Evolutionary conservation across 2,797 vertebrate species (phyloP).

Genomic region (Crenichthys baileyi): DNA sequence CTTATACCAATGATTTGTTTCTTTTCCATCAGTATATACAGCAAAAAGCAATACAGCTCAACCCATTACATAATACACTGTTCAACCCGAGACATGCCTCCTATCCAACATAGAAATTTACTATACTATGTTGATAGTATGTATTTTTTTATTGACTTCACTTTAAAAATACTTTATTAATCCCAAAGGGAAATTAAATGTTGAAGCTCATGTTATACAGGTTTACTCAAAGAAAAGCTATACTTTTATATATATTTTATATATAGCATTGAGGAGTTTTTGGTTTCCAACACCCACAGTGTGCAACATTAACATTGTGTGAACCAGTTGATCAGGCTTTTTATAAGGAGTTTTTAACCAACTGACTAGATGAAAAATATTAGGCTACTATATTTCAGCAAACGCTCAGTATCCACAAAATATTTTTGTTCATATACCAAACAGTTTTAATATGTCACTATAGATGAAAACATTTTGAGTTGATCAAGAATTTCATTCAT

Average conservation of each 20-base stretch:
- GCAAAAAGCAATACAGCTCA: background rate
- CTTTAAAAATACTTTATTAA: no score
- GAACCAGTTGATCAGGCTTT: background rate
- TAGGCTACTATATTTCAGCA: background rate
- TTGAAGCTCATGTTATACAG: no score
- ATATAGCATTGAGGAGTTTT: background rate
- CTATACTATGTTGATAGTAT: background rate
- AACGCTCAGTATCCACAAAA: background rate
- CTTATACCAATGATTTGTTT: slow-evolving; percentile 3
- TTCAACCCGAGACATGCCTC: background rate
- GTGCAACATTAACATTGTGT: background rate
- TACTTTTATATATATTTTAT: no score
- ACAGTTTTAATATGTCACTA: background rate
- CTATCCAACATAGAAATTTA: no score
- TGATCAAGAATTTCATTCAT: background rate
- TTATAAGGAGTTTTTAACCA: background rate
- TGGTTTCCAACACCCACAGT: background rate
- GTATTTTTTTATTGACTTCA: background rate
- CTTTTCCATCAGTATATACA: slow-evolving; percentile 32
- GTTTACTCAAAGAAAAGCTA: no score
- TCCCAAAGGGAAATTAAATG: no score
- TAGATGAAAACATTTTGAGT: background rate
- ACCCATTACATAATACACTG: background rate
- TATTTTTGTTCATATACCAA: background rate
- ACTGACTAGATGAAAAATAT: background rate